Percentiles rank a stretch among this genome's conserved stretches.
Conservation (phyloP, 2,888 invertebrate genomes). For the Apamea anceps region DNA sequence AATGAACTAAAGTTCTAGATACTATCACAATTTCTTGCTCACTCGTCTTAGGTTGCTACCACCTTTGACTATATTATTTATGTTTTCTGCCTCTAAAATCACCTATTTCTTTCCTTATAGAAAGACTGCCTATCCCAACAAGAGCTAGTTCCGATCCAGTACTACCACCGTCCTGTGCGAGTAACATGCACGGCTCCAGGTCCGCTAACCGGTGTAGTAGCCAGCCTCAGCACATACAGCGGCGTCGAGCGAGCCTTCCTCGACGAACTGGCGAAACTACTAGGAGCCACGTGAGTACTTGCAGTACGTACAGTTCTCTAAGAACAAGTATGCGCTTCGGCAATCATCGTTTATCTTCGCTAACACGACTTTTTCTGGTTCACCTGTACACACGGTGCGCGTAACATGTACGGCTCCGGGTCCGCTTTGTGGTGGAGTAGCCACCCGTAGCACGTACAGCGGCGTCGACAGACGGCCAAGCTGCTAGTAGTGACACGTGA, state of each 20-base stretch:
- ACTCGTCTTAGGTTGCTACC: not conserved
- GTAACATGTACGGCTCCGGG: too few relatives aligned
- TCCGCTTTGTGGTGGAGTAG: too few relatives aligned
- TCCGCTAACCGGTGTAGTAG: slow-evolving; percentile 92
- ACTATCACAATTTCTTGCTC: not conserved
- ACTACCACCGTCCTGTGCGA: slow-evolving; percentile 93
- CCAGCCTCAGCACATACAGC: slow-evolving; percentile 94
- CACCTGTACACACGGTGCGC: too few relatives aligned
- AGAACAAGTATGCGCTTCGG: not conserved
- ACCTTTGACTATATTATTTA: not conserved
- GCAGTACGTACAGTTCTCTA: slow-evolving; percentile 4
- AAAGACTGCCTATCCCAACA: slow-evolving; percentile 92
- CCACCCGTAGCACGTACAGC: too few relatives aligned
- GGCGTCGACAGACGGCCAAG: too few relatives aligned
- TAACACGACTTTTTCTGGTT: not conserved
- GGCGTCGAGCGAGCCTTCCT: slow-evolving; percentile 94
- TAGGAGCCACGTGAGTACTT: slow-evolving; percentile 93
- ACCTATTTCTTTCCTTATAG: slow-evolving; percentile 75
- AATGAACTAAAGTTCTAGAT: not conserved
- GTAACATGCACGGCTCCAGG: slow-evolving; percentile 84
- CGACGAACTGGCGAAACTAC: slow-evolving; percentile 91
- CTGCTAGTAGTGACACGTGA: too few relatives aligned
- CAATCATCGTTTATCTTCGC: not conserved
- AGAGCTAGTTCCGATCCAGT: slow-evolving; percentile 91
- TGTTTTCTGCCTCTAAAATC: not conserved